These are phyloP conservation scores for Arrhamphus sclerolepis DNA, from an alignment of 2,797 vertebrate species.

Conservation along the genomic window DNA sequence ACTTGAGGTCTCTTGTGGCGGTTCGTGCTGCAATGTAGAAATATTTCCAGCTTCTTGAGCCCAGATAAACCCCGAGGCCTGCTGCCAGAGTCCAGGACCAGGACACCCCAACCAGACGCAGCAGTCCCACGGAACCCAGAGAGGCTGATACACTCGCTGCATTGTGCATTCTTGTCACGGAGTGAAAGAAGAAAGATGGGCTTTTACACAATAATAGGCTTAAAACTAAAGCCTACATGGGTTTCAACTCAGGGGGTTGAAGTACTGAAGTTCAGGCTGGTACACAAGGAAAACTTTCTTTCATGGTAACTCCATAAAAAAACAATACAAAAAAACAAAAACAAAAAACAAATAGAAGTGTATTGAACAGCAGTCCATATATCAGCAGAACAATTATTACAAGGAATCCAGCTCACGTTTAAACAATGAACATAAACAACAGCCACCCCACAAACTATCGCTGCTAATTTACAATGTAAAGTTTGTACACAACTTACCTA, in stretches of 20 bases:
- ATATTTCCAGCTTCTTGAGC: conserved; percentile 87
- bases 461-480: neutral
- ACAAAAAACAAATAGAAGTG: neutral
- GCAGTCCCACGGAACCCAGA: conserved; percentile 86
- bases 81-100: conserved; percentile 90
- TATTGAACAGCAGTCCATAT: no score
- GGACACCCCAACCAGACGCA: conserved; percentile 86
- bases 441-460: neutral
- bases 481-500: conserved; percentile 64
- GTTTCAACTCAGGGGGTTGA: conserved; percentile 4
- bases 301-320: neutral
- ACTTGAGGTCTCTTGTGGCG: conserved; percentile 87
- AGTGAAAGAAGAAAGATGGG: conserved; percentile 26
- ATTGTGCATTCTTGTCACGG: conserved; percentile 80
- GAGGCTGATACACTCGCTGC: conserved; percentile 79
- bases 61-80: conserved; percentile 85
- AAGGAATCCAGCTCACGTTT: neutral
- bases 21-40: conserved; percentile 87
- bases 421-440: neutral
- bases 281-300: conserved; percentile 7
- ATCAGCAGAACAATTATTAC: neutral
- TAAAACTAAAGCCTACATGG: conserved; percentile 12
- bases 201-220: conserved; percentile 26
- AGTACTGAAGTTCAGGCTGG: conserved; percentile 12
- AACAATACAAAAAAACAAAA: neutral